Evolutionary conservation across 2,113 vertebrate species (phyloP).

Genomic region (Polypterus bichir): DNA sequence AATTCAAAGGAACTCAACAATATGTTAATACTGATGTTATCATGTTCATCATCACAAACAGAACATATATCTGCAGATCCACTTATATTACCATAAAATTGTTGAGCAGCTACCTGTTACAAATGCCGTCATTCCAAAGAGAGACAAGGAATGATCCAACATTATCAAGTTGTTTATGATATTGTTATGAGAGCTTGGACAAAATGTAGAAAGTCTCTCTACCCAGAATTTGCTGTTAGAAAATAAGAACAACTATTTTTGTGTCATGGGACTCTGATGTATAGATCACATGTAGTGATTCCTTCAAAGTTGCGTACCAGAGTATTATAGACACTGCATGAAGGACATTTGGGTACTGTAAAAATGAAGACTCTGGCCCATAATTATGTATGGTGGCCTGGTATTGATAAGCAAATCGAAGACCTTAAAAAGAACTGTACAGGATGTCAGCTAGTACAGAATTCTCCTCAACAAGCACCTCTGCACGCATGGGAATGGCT

Average conservation of each 20-base stretch:
- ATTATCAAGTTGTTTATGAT: constrained; percentile 10
- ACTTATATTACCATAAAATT: neutral
- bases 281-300: constrained; percentile 8
- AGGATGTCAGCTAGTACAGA: constrained; percentile 6
- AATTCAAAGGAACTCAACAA: constrained; percentile 9
- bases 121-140: neutral
- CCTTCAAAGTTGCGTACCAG: constrained; percentile 2
- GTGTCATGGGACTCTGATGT: constrained; percentile 1
- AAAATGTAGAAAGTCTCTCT: neutral
- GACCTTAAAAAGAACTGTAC: constrained; percentile 8
- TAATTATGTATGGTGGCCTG: constrained; percentile 16
- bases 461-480: constrained; percentile 10
- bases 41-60: neutral
- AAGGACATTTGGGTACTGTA: neutral
- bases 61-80: neutral
- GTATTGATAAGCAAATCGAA: constrained; percentile 17
- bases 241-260: constrained; percentile 4
- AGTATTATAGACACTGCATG: constrained; percentile 12
- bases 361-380: constrained; percentile 18
- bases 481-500: constrained; percentile 12
- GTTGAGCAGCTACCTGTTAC: constrained; percentile 11
- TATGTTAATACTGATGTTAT: constrained; percentile 13
- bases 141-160: constrained; percentile 9
- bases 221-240: neutral
- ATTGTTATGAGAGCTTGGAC: constrained; percentile 4